A percentile compares a stretch with the other conserved stretches of the same genome.
phyloP scores from a whole-genome alignment of 2,888 invertebrate genomes.

The Tenthredo distinguenda region DNA sequence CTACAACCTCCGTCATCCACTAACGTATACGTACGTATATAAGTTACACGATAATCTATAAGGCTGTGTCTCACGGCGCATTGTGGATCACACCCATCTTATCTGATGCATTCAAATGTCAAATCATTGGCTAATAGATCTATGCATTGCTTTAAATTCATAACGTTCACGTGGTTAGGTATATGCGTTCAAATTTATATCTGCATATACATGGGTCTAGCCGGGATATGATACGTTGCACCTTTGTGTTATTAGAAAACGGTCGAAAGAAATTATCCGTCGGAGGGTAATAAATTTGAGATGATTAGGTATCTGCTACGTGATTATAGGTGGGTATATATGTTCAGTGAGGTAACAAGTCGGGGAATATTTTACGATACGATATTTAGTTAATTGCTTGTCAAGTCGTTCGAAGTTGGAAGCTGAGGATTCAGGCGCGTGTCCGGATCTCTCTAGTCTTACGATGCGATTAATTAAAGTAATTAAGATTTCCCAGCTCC shows the following conservation, averaged over 20 bases:
- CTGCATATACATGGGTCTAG: neutral
- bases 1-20: constrained; percentile 32
- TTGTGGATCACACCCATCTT: constrained; percentile 59
- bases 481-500: constrained; percentile 41
- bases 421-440: neutral
- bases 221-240: neutral
- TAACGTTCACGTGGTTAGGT: constrained; percentile 36
- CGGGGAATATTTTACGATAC: constrained; percentile 15
- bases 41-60: constrained; percentile 22
- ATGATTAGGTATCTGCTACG: constrained; percentile 17
- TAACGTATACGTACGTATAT: neutral
- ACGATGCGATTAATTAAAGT: constrained; percentile 44
- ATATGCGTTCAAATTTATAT: neutral
- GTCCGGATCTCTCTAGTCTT: constrained; percentile 26
- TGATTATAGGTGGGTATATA: constrained; percentile 3
- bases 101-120: constrained; percentile 56
- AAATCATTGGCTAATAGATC: constrained; percentile 52
- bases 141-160: constrained; percentile 22
- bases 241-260: neutral
- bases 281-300: constrained; percentile 31
- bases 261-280: constrained; percentile 3
- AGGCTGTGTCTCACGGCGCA: constrained; percentile 45
- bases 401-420: constrained; percentile 19
- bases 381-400: constrained; percentile 50
- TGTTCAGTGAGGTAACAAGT: neutral